Conservation (phyloP, 2,797 vertebrate species). For the Parambassis ranga region DNA sequence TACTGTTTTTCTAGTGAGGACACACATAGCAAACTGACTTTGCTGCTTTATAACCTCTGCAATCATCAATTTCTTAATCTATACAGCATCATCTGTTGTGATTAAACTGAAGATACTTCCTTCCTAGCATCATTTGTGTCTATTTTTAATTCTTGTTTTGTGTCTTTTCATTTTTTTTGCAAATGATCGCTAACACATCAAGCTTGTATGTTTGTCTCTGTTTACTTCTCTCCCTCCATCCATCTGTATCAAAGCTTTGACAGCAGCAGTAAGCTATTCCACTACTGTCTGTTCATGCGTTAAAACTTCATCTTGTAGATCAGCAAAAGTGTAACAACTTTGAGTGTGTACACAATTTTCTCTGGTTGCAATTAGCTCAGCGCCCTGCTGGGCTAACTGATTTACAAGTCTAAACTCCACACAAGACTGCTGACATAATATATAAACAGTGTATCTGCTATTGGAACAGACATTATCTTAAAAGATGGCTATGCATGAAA, state of each 20-base stretch:
- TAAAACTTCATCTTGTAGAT: constrained; percentile 16
- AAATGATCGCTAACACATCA: too few species aligned
- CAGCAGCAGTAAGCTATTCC: constrained; percentile 11
- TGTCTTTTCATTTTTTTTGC: too few species aligned
- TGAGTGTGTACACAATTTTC: constrained; percentile 1
- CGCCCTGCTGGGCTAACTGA: constrained; percentile 16
- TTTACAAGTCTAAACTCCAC: neutral
- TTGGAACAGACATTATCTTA: constrained; percentile 1
- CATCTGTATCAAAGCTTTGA: constrained; percentile 29
- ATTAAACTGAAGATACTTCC: too few species aligned
- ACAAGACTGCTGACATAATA: constrained; percentile 30
- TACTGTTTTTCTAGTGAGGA: too few species aligned
- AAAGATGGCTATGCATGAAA: neutral
- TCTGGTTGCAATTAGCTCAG: constrained; percentile 23
- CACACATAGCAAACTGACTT: too few species aligned
- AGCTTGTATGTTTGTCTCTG: constrained; percentile 1
- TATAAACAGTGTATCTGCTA: constrained; percentile 3
- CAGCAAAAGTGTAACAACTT: constrained; percentile 19
- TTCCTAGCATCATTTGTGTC: too few species aligned
- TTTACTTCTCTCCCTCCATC: constrained; percentile 28
- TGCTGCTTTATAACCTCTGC: too few species aligned
- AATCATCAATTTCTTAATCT: too few species aligned
- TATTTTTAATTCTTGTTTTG: too few species aligned
- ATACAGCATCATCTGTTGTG: too few species aligned
- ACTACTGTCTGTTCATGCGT: constrained; percentile 12